Evolutionary conservation across 2,113 vertebrate species (phyloP), one percentile per base, ranked within the genome.

Genomic region (Oceanites oceanicus): DNA sequence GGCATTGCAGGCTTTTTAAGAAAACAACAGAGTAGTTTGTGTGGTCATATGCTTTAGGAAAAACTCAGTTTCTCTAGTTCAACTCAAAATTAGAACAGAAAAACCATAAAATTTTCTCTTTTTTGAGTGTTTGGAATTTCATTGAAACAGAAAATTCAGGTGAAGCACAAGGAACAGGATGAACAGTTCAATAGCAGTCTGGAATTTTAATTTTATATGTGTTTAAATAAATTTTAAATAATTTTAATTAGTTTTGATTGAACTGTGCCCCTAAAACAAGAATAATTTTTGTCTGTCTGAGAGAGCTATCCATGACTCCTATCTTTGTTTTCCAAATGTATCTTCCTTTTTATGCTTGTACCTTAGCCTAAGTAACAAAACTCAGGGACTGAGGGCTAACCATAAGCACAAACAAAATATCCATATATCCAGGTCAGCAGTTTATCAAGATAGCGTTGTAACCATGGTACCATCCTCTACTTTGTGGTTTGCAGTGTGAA

Each of bases 401-500:
- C 18, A 23, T 30, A 58, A 77, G 23, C 40, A 77, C 17, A 87
- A 70, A 5, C 1, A 0, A 52, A 73, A 56, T 6, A 50, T 9
- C 15, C 6, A 9, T n/a, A 9, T 79, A 7, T 56, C 11, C 23
- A 70, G 40, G 77, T 44, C 49, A 94, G 34, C 29, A 50, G 22
- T 44, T 71, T 34, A 4, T 67, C 27, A 45, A 49, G 27, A 17
- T 19, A 66, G 14, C 3, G 1, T 2, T 58, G 50, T 34, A 65
- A 3, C 40, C 7, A 1, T 5, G 36, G 36, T 49, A 26, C 11
- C 50, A 53, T 70, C 0, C 30, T 62, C 17, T 50, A 0, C 50
- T 23, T 21, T 26, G 32, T 55, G 19, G 10, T 58, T 74, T 79
- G 63, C 47, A n/a, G 42, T 2, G 30, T 30, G 38, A 40, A 36